These are phyloP conservation scores for Dendrophyllia cribrosa DNA, from an alignment of 64 coral and sea anemone species.

Conservation along the genomic window DNA sequence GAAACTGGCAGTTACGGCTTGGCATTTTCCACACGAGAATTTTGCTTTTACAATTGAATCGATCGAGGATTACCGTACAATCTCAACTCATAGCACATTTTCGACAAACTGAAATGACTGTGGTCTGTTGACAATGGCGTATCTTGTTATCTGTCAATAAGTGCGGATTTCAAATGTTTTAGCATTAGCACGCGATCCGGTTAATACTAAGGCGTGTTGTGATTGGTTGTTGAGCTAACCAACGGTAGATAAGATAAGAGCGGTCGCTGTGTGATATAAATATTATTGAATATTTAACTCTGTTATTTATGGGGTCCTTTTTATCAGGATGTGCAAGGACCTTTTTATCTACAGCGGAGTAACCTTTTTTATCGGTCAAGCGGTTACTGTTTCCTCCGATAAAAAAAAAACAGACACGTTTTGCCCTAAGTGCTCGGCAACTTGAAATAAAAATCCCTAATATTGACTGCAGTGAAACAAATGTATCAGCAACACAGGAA, in stretches of 20 bases:
- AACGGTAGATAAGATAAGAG: constrained; percentile 19
- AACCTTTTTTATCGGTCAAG: constrained; percentile 34
- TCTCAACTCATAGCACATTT: neutral
- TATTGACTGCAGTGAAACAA: too few species aligned
- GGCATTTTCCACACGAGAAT: constrained; percentile 27
- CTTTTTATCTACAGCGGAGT: constrained; percentile 6
- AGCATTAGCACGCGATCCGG: constrained; percentile 18
- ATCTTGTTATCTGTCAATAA: constrained; percentile 30
- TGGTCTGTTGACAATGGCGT: constrained; percentile 26
- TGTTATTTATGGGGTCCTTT: neutral
- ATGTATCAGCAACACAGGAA: too few species aligned
- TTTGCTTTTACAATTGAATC: neutral
- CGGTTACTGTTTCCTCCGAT: neutral
- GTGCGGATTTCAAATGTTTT: constrained; percentile 18
- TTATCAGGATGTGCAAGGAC: constrained; percentile 28
- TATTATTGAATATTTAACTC: constrained; percentile 8
- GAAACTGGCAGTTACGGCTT: constrained; percentile 35
- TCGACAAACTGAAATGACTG: constrained; percentile 20
- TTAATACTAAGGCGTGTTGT: neutral
- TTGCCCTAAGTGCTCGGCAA: too few species aligned
- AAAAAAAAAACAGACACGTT: neutral
- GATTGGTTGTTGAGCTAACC: constrained; percentile 22
- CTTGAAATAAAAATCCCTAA: too few species aligned
- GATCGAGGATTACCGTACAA: neutral
- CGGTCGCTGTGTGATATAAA: neutral